Evolutionary conservation across 2,888 invertebrate species (phyloP), one percentile per base, ranked within the genome.

Genomic region (Acleris holmiana): DNA sequence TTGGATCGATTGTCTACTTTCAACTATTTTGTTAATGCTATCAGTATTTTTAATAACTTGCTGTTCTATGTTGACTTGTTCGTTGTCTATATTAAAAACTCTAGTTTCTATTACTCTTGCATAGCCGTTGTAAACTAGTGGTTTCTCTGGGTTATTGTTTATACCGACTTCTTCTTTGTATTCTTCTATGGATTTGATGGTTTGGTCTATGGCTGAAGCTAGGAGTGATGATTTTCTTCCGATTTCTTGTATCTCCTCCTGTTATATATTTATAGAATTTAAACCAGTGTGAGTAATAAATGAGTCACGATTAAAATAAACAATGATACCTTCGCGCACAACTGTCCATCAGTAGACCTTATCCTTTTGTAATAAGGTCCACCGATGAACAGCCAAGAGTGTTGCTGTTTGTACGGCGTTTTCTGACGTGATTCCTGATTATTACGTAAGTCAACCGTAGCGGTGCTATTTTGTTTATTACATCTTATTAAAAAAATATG

Each of bases 211-310:
- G 0, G 88, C 91, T 64, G 89, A 89, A 2, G 91, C 86, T 2
- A 91, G 82, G 2, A 89, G 83, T 0, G 89, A 86, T 0, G 91
- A 89, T 68, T 85, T 88, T 61, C 88, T 77, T 69, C 83, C 85
- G 13, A 91, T 90, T 76, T 91, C 91, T 63, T 84, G 74, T 40
- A 91, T 87, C 71, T 91, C 90, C 72, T 89, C 91, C 91, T 91
- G 75, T 10, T 29, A 29, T 7, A 25, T 1, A 25, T 25, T 25
- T 25, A 59, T 68, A 18, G 47, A 23, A 58, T 49, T 61, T 46
- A 55, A 40, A 40, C 40, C 13, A 40, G 15, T 13, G 15, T 40
- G 3, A 40, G n/a, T 17, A 4, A 46, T 46, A 7, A 25, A 46
- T 46, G 23, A 25, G 23, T 25, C 25, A 29, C 8, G 8, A 8